Percentiles rank a stretch among this genome's conserved stretches.
Evolutionary conservation across 2,888 invertebrate genomes (phyloP).

Genomic region (Isoperla grammatica): DNA sequence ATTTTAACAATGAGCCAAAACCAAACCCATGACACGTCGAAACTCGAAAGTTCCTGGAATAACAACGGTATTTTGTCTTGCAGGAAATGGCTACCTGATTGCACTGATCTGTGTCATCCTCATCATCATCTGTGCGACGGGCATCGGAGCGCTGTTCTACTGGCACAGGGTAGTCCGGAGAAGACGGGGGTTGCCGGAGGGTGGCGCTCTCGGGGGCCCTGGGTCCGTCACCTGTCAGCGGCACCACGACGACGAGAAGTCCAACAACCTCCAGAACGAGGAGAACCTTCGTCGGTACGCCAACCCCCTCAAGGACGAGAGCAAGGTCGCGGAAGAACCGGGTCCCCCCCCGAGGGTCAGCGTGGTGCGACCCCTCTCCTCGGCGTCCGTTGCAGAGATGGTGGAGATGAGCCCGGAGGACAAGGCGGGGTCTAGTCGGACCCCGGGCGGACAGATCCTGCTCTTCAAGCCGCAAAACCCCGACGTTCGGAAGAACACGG

Average conservation of each 20-base stretch:
- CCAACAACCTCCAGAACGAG: slow-evolving; percentile 86
- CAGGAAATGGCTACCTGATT: slow-evolving; percentile 42
- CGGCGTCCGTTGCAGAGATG: slow-evolving; percentile 53
- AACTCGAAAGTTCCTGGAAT: no score
- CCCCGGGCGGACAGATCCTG: slow-evolving; percentile 48
- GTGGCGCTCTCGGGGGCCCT: slow-evolving; percentile 18
- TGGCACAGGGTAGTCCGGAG: slow-evolving; percentile 48
- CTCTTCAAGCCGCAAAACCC: slow-evolving; percentile 80
- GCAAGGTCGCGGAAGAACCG: not conserved
- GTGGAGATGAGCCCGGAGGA: slow-evolving; percentile 50
- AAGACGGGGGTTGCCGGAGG: slow-evolving; percentile 37
- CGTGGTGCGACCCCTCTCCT: slow-evolving; percentile 44
- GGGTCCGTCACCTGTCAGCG: slow-evolving; percentile 24
- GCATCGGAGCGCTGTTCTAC: slow-evolving; percentile 49
- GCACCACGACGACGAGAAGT: slow-evolving; percentile 74
- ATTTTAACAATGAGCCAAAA: no score
- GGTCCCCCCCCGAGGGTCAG: slow-evolving; percentile 38
- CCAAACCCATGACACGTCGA: no score
- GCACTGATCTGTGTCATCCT: slow-evolving; percentile 46
- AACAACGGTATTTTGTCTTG: no score
- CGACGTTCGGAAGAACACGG: slow-evolving; percentile 78
- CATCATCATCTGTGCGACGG: slow-evolving; percentile 43
- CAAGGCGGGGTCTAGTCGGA: slow-evolving; percentile 20
- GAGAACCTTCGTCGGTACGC: slow-evolving; percentile 80
- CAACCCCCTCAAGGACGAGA: slow-evolving; percentile 56